A percentile compares a stretch with the other conserved stretches of the same genome.
Conservation (phyloP, 2,113 vertebrate species). For the Marmota monax region DNA sequence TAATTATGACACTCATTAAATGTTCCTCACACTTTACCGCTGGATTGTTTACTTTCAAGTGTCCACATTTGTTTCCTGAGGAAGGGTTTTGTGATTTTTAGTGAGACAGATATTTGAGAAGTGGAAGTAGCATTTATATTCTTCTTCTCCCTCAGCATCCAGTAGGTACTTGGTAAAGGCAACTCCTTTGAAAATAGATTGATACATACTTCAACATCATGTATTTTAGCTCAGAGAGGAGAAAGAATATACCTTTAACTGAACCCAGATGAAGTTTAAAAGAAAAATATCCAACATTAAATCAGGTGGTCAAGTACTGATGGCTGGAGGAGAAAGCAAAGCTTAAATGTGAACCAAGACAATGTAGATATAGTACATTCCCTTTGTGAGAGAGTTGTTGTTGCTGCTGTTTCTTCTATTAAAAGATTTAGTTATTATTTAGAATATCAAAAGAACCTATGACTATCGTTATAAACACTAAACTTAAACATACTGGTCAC, state of each 20-base stretch:
- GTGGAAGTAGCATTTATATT: neutral
- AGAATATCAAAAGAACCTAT: conserved; percentile 60
- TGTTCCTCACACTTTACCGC: neutral
- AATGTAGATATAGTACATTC: conserved; percentile 40
- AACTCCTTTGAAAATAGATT: neutral
- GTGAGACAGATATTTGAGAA: neutral
- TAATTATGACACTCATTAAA: neutral
- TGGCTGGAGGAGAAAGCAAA: conserved; percentile 13
- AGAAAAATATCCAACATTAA: conserved; percentile 5
- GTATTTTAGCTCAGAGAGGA: neutral
- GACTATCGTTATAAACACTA: conserved; percentile 11
- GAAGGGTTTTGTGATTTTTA: neutral
- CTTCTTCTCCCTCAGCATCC: neutral
- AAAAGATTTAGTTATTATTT: conserved; percentile 61
- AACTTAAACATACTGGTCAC: conserved; percentile 2
- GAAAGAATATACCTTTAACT: neutral
- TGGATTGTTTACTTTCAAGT: neutral
- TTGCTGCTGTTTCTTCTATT: neutral
- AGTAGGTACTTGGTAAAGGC: neutral
- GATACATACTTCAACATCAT: neutral
- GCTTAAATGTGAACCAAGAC: neutral
- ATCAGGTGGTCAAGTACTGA: neutral
- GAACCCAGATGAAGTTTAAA: neutral
- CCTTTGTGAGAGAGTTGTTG: neutral
- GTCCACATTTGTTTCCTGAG: neutral